Percentiles rank a stretch among this genome's conserved stretches.
phyloP scores from a whole-genome alignment of 2,797 vertebrate species.

The Anas bahamensis region DNA sequence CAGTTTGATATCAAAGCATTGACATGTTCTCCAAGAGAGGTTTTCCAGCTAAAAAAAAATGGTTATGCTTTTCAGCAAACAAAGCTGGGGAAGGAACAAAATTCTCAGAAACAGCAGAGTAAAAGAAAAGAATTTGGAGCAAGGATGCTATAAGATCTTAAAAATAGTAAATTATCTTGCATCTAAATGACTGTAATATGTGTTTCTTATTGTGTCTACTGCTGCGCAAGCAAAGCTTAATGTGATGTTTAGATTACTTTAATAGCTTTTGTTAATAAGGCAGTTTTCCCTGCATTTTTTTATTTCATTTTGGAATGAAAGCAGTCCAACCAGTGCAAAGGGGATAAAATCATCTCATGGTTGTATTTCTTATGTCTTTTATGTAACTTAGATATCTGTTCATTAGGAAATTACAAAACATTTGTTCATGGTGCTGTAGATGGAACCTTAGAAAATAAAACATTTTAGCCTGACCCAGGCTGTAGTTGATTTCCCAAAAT shows the following conservation, averaged over 20 bases:
- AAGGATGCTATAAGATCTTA: constrained; percentile 55
- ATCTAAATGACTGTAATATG: constrained; percentile 75
- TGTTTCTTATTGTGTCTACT: constrained; percentile 74
- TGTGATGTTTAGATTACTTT: constrained; percentile 78
- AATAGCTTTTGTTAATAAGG: constrained; percentile 79
- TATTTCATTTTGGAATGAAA: constrained; percentile 68
- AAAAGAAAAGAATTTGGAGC: constrained; percentile 15
- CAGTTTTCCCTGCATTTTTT: constrained; percentile 56
- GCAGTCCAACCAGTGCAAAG: constrained; percentile 41
- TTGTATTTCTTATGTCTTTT: constrained; percentile 33
- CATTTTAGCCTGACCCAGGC: background rate
- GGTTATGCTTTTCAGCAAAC: background rate
- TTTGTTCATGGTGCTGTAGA: background rate
- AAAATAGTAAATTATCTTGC: constrained; percentile 75
- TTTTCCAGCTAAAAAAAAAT: background rate
- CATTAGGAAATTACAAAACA: background rate
- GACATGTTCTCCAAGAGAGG: background rate
- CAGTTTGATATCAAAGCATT: background rate
- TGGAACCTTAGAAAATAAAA: background rate
- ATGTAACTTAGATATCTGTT: background rate
- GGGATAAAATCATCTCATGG: constrained; percentile 34
- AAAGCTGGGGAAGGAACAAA: background rate
- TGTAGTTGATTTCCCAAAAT: background rate
- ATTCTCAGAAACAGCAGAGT: background rate
- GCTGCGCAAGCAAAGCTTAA: constrained; percentile 77